Evolutionary conservation across 92 coral and sea anemone genomes (phyloP).

Genomic region (Epizoanthus fatuus): DNA sequence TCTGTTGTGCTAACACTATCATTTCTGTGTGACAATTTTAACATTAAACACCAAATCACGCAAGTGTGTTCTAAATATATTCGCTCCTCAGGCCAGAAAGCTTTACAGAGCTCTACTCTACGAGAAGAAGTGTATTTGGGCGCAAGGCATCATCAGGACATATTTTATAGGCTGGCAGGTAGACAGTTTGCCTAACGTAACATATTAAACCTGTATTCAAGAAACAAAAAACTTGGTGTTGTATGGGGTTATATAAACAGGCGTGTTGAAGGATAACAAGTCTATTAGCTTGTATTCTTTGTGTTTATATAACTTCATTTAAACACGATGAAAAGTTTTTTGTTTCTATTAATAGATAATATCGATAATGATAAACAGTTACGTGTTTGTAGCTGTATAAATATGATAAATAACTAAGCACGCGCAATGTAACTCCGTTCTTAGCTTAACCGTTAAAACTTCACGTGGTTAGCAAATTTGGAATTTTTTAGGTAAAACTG

Average conservation of each 20-base stretch:
- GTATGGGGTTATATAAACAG: background rate
- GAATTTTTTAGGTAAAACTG: too few relatives aligned
- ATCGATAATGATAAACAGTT: background rate
- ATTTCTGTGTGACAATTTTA: too few relatives aligned
- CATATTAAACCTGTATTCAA: background rate
- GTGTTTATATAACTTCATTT: background rate
- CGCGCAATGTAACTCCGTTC: too few relatives aligned
- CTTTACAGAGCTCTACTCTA: constrained; percentile 84
- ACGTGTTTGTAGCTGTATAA: background rate
- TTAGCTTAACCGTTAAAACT: too few relatives aligned
- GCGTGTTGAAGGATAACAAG: too few relatives aligned
- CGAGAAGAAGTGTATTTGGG: constrained; percentile 93
- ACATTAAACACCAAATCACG: background rate
- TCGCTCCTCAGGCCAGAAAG: constrained; percentile 90
- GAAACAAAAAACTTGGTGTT: background rate
- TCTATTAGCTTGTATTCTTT: too few relatives aligned
- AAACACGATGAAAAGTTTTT: background rate
- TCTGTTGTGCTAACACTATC: too few relatives aligned
- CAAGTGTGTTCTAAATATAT: constrained; percentile 5
- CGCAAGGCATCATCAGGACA: constrained; percentile 81
- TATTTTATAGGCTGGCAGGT: constrained; percentile 96
- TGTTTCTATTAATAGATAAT: background rate
- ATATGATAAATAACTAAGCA: background rate
- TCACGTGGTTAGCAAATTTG: too few relatives aligned
- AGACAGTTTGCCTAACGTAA: constrained; percentile 29